phyloP scores from a whole-genome alignment of 2,797 vertebrate species.

The Sebastes steindachneri region DNA sequence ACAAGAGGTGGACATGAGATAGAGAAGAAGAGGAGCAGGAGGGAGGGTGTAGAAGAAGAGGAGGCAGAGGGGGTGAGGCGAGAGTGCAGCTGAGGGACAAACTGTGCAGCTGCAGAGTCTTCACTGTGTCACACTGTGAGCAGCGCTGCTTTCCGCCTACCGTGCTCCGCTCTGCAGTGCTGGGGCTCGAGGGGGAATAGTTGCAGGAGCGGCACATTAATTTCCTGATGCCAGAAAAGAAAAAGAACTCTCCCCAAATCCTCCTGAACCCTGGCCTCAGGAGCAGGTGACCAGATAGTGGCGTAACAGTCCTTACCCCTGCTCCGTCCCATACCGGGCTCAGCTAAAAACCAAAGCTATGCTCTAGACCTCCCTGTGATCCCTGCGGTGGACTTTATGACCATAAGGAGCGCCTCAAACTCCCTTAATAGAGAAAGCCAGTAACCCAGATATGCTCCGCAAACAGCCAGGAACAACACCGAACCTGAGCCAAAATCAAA shows the following conservation, averaged over 20 bases:
- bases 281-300: conserved; percentile 33
- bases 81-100: conserved; percentile 26
- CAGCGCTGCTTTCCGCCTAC: conserved; percentile 22
- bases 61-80: not conserved
- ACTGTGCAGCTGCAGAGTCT: conserved; percentile 38
- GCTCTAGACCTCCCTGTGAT: conserved; percentile 47
- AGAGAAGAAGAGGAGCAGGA: not conserved
- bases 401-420: conserved; percentile 31
- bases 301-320: not conserved
- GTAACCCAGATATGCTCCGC: conserved; percentile 31
- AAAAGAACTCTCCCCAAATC: conserved; percentile 29
- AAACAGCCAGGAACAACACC: conserved; percentile 68
- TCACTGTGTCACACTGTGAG: conserved; percentile 21
- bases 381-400: conserved; percentile 47
- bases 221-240: conserved; percentile 16
- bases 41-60: not conserved
- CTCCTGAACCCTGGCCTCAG: conserved; percentile 28
- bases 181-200: conserved; percentile 27
- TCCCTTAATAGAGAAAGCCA: conserved; percentile 45
- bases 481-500: conserved; percentile 52
- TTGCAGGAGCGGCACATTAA: conserved; percentile 12
- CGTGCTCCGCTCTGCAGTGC: conserved; percentile 38
- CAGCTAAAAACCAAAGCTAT: conserved; percentile 3
- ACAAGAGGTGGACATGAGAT: conserved; percentile 36
- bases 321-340: not conserved